Percentiles rank a stretch among this genome's conserved stretches.
These are phyloP conservation scores for Dryobotodes eremita DNA, from an alignment of 2,888 invertebrate genomes.

Conservation along the genomic window DNA sequence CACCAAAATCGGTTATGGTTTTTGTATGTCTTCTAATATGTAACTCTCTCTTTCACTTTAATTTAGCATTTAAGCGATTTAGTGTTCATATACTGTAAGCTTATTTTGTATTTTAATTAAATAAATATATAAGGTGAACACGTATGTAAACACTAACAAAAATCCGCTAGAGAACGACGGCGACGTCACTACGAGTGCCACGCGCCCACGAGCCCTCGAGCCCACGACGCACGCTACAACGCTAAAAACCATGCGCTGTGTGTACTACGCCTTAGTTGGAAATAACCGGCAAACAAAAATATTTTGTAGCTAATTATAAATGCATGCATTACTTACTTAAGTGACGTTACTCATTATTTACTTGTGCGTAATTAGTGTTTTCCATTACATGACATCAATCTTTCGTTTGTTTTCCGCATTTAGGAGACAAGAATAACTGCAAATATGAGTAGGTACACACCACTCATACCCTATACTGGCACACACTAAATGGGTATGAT, in stretches of 20 bases:
- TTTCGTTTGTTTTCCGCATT: slow-evolving; percentile 13
- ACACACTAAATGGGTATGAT: neutral
- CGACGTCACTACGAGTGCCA: too few species aligned
- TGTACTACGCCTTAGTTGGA: slow-evolving; percentile 2
- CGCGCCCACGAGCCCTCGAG: too few species aligned
- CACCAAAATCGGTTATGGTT: neutral
- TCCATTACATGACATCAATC: slow-evolving; percentile 9
- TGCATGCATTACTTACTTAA: neutral
- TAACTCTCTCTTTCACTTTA: neutral
- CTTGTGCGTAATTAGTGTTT: slow-evolving; percentile 7
- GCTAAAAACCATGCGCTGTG: neutral
- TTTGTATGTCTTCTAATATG: neutral
- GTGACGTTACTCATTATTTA: slow-evolving; percentile 9
- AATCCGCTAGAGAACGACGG: too few species aligned
- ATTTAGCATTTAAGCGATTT: neutral
- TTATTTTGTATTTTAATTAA: neutral
- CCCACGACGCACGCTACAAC: too few species aligned
- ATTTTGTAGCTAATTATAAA: slow-evolving; percentile 25
- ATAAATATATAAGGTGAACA: neutral
- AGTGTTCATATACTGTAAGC: neutral
- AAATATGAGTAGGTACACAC: neutral
- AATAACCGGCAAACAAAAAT: slow-evolving; percentile 10
- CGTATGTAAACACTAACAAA: too few species aligned
- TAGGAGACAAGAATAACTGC: slow-evolving; percentile 1
- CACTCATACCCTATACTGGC: neutral